These are phyloP conservation scores for Polyommatus icarus DNA, from an alignment of 2,888 invertebrate species.

Conservation along the genomic window DNA sequence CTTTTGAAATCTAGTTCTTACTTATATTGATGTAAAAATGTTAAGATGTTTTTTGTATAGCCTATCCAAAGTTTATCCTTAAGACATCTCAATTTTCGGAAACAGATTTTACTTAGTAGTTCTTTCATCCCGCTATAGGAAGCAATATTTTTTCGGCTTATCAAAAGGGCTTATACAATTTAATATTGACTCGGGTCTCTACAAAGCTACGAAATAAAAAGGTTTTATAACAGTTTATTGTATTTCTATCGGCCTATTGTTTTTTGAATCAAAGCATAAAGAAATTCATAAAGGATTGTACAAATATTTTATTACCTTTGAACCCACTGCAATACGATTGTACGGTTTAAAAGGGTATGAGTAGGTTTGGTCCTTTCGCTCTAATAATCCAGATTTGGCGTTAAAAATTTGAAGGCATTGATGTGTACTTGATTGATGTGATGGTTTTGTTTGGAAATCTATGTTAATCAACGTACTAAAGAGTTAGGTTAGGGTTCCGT, in stretches of 20 bases:
- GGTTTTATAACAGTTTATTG: slow-evolving; percentile 16
- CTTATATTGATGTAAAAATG: not conserved
- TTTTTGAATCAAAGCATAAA: slow-evolving; percentile 21
- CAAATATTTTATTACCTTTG: slow-evolving; percentile 20
- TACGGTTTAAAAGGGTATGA: not conserved
- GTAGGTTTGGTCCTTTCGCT: not conserved
- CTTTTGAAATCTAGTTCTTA: too few relatives aligned
- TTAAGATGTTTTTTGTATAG: not conserved
- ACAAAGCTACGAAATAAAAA: not conserved
- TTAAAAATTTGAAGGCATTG: too few relatives aligned
- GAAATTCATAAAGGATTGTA: slow-evolving; percentile 9
- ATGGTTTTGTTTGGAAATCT: too few relatives aligned
- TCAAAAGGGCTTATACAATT: not conserved
- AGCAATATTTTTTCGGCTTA: not conserved
- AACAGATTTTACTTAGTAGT: not conserved
- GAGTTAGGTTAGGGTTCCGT: too few relatives aligned
- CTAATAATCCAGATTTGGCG: not conserved
- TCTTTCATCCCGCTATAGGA: not conserved
- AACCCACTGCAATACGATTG: not conserved
- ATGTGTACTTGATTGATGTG: too few relatives aligned
- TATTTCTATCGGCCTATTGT: slow-evolving; percentile 7
- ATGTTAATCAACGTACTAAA: too few relatives aligned
- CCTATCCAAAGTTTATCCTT: not conserved
- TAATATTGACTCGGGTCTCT: slow-evolving; percentile 10
- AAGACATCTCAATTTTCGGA: not conserved